Conservation (phyloP, 2,113 vertebrate genomes). For the Solea solea region DNA sequence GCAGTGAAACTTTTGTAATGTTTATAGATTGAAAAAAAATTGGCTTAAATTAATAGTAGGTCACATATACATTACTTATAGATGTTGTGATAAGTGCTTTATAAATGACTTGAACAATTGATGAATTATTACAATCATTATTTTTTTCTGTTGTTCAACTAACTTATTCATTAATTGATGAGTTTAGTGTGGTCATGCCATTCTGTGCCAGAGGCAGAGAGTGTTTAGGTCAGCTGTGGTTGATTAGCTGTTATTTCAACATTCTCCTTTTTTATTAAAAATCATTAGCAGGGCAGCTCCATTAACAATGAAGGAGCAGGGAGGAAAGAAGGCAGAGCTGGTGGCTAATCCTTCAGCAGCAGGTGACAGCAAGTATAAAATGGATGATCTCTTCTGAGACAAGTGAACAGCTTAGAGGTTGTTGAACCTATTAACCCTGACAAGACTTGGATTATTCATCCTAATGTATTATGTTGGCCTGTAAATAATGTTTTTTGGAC, state of each 20-base stretch:
- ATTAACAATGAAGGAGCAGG: conserved; percentile 30
- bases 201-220: neutral
- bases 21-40: neutral
- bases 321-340: conserved; percentile 5
- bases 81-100: too few relatives aligned
- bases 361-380: conserved; percentile 44
- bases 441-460: neutral
- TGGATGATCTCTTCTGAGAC: conserved; percentile 25
- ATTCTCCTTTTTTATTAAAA: conserved; percentile 61
- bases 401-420: conserved; percentile 29
- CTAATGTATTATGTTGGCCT: neutral
- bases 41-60: neutral
- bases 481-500: neutral
- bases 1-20: neutral
- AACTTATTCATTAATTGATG: too few relatives aligned
- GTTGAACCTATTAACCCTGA: conserved; percentile 42
- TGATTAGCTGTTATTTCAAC: conserved; percentile 53
- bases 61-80: neutral
- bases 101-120: too few relatives aligned
- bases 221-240: conserved; percentile 13
- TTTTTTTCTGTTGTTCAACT: too few relatives aligned
- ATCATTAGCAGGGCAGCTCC: conserved; percentile 54
- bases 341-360: conserved; percentile 28
- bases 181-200: neutral
- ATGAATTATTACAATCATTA: too few relatives aligned